A percentile compares a stretch with the other conserved stretches of the same genome.
Conservation (phyloP, 2,888 invertebrate species). For the Lutraria lutraria region DNA sequence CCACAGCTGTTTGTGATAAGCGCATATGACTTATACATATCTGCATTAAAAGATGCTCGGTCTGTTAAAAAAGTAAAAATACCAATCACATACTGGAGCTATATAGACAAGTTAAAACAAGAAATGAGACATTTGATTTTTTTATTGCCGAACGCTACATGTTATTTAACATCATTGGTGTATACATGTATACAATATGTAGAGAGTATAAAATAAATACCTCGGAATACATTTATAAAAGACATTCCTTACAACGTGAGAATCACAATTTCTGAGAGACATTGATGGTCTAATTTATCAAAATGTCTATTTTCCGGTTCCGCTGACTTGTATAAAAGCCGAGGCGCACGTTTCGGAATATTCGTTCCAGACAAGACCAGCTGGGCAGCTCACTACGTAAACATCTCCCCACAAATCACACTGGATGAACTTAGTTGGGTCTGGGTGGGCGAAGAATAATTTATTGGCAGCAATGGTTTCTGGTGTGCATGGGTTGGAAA, state of each 20-base stretch:
- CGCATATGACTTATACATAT: too few relatives aligned
- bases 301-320: conserved; percentile 35
- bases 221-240: conserved; percentile 27
- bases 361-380: conserved; percentile 78
- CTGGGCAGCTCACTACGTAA: conserved; percentile 76
- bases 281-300: not conserved
- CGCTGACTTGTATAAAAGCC: conserved; percentile 54
- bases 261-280: conserved; percentile 19
- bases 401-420: conserved; percentile 78
- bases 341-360: conserved; percentile 77
- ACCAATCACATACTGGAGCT: not conserved
- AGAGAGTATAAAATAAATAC: conserved; percentile 25
- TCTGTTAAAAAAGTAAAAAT: not conserved
- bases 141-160: conserved; percentile 22
- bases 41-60: too few relatives aligned
- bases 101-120: not conserved
- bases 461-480: conserved; percentile 61
- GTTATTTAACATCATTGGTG: not conserved
- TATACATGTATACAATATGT: conserved; percentile 21
- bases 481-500: conserved; percentile 66
- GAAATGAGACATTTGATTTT: not conserved
- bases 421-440: conserved; percentile 79
- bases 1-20: too few relatives aligned
- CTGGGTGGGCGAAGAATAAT: conserved; percentile 77
- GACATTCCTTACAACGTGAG: not conserved